These are phyloP conservation scores for Luffia ferchaultella DNA, from an alignment of 2,888 invertebrate species.

Conservation along the genomic window DNA sequence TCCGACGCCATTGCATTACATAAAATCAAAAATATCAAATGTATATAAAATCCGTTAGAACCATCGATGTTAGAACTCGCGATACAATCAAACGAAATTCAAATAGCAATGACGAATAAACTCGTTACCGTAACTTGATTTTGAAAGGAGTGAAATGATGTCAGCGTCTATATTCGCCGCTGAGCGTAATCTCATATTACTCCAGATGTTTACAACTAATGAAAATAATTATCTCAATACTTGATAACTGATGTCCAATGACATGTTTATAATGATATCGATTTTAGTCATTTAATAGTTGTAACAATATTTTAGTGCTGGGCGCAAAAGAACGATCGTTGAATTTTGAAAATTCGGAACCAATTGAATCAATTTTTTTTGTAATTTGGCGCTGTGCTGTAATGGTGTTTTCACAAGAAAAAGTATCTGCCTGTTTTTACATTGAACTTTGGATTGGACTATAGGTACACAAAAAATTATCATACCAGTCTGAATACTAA, in stretches of 20 bases:
- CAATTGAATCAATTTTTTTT: too few relatives aligned
- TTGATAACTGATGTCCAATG: background rate
- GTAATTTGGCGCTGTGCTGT: too few relatives aligned
- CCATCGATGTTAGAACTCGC: background rate
- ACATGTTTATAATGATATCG: slow-evolving; percentile 20
- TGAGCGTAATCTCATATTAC: slow-evolving; percentile 15
- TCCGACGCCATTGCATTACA: background rate
- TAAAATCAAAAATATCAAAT: background rate
- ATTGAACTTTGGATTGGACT: too few relatives aligned
- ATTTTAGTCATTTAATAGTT: slow-evolving; percentile 14
- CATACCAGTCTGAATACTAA: too few relatives aligned
- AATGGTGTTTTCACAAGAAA: too few relatives aligned
- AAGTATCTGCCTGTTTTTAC: too few relatives aligned
- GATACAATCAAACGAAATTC: background rate
- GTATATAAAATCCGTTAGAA: background rate
- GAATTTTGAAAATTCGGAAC: too few relatives aligned
- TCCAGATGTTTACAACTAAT: slow-evolving; percentile 18
- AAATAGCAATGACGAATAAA: background rate
- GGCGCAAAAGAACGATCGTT: too few relatives aligned
- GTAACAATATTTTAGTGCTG: background rate
- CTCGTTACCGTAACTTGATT: slow-evolving; percentile 17
- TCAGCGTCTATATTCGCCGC: slow-evolving; percentile 27
- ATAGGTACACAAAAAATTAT: too few relatives aligned
- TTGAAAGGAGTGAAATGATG: slow-evolving; percentile 25
- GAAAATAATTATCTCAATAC: slow-evolving; percentile 24